These are phyloP conservation scores for Drosophila subpulchrella DNA, from an alignment of 1,140 invertebrate species.

Conservation along the genomic window DNA sequence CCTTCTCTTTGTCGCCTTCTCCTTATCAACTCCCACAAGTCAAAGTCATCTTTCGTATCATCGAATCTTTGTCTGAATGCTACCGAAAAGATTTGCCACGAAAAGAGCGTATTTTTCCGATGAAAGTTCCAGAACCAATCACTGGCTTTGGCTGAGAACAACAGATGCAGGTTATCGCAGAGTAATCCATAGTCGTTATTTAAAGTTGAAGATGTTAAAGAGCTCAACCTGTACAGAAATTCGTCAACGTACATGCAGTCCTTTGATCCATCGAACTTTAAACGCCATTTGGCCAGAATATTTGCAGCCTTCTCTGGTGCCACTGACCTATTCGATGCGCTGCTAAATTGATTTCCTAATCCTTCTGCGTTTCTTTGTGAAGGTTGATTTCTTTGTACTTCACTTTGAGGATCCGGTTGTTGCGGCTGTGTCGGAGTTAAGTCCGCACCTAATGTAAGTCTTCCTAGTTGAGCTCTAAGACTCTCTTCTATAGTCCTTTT, in stretches of 20 bases:
- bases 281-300: conserved; percentile 9
- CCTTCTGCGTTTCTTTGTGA: conserved; percentile 1
- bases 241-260: conserved; percentile 14
- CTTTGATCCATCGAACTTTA: conserved; percentile 16
- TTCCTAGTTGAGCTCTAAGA: conserved; percentile 1
- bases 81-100: conserved; percentile 5
- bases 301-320: conserved; percentile 6
- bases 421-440: conserved; percentile 1
- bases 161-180: conserved; percentile 12
- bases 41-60: conserved; percentile 12
- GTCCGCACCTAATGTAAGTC: neutral
- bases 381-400: neutral
- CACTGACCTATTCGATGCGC: neutral
- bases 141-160: conserved; percentile 13
- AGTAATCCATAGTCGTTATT: conserved; percentile 5
- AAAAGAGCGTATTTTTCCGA: conserved; percentile 6
- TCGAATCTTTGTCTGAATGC: conserved; percentile 20
- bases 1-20: conserved; percentile 14
- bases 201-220: conserved; percentile 10
- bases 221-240: conserved; percentile 14
- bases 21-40: conserved; percentile 19
- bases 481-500: conserved; percentile 2
- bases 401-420: conserved; percentile 3
- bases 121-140: conserved; percentile 24
- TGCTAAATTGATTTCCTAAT: neutral